These are phyloP conservation scores for Omphaloscelis lunosa DNA, from an alignment of 2,888 invertebrate genomes.

Conservation along the genomic window DNA sequence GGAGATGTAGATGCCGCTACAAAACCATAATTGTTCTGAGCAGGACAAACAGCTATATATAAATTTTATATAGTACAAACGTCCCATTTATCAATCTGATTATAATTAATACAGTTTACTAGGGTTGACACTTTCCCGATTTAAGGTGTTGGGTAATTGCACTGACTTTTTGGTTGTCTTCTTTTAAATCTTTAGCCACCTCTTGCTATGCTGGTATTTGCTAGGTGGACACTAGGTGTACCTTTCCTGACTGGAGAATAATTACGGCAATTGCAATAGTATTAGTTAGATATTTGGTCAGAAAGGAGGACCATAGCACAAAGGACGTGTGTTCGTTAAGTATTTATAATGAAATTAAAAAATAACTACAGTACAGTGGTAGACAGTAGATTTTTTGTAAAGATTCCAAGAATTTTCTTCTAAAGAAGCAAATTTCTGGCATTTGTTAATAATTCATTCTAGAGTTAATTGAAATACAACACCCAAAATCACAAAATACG, in stretches of 20 bases:
- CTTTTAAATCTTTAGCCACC: not conserved
- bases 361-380: not conserved
- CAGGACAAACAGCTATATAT: not conserved
- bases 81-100: slow-evolving; percentile 2
- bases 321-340: not conserved
- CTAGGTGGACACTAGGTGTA: not conserved
- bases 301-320: not conserved
- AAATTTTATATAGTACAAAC: not conserved
- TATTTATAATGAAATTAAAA: not conserved
- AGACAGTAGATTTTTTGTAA: not conserved
- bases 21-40: not conserved
- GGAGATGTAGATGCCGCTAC: too few species aligned
- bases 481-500: not conserved
- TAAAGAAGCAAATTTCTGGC: not conserved
- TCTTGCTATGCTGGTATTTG: not conserved
- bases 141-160: not conserved
- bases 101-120: not conserved
- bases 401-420: not conserved
- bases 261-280: not conserved
- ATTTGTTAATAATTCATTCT: not conserved
- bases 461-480: not conserved
- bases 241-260: not conserved
- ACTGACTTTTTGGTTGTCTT: not conserved
- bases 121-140: not conserved
- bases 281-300: not conserved